Evolutionary conservation across 2,113 vertebrate genomes (phyloP), one percentile per base, ranked within the genome.

Genomic region (Theristicus caerulescens): DNA sequence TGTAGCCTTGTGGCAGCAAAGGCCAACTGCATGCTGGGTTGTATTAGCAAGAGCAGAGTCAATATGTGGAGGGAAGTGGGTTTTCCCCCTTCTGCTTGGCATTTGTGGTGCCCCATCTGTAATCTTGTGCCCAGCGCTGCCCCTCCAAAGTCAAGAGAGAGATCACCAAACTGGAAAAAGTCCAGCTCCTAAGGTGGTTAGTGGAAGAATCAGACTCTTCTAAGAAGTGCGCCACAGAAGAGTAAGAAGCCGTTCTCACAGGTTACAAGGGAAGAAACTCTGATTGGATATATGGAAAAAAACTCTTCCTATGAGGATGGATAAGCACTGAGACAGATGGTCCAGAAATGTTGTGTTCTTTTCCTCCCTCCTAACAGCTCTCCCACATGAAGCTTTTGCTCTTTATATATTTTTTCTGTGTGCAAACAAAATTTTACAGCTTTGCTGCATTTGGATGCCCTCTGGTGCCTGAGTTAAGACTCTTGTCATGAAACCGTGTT

Each of bases 401-500:
- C 12, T 65, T 59, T 2, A 1, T 61, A 10, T 27, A 54, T 40
- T 59, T 74, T 71, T 52, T 32, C 20, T 55, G 1, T 31, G 21
- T 49, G 38, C 40, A 58, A 58, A 62, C 46, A 57, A 36, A 34
- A 38, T 51, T 71, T 40, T 40, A 7, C 51, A 74, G 32, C 42
- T 79, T 74, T 77, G 32, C 73, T 89, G 20, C 42, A 21, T 71
- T 90, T 79, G 84, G 55, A n/a, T 96, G 92, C 90, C 94, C 90
- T 85, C 95, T 93, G 77, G 64, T 64, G 90, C 90, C 65, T 16
- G 31, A 66, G 62, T 66, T 77, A 26, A 46, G 55, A 21, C 14
- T 57, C 11, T 18, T 69, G 49, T 38, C 20, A 29, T 34, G 19
- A 64, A 57, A 9, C 22, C 18, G 12, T 61, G n/a, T 7, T 29